Conservation (phyloP, 2,797 vertebrate genomes). For the Rhabdomys pumilio region DNA sequence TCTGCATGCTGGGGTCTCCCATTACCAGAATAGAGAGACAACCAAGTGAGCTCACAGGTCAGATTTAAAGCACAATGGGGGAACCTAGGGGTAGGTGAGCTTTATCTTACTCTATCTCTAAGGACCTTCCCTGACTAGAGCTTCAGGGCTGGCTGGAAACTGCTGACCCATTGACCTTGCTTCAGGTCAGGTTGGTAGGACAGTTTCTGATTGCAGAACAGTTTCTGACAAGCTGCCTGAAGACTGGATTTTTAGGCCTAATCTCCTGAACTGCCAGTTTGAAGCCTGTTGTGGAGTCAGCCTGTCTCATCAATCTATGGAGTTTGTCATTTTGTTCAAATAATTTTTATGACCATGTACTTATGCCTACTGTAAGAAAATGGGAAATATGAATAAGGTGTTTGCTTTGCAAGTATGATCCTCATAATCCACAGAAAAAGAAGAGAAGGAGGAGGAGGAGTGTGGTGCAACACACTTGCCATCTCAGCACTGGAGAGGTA, state of each 20-base stretch:
- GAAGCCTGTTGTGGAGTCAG: background rate
- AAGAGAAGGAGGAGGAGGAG: background rate
- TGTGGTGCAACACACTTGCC: background rate
- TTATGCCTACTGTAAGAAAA: background rate
- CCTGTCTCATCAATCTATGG: background rate
- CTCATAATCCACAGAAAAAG: background rate
- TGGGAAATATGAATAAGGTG: background rate
- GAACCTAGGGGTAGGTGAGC: background rate
- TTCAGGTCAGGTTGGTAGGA: background rate
- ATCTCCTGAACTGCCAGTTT: background rate
- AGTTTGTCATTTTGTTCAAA: background rate
- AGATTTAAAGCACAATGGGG: background rate
- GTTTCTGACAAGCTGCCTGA: background rate
- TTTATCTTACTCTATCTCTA: background rate
- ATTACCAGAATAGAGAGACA: background rate
- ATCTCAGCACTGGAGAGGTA: background rate
- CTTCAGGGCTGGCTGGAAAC: background rate
- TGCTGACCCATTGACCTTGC: background rate
- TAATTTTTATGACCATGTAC: background rate
- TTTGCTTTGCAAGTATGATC: background rate
- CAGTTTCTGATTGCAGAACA: background rate
- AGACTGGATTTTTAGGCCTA: background rate
- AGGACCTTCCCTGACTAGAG: background rate
- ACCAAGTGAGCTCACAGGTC: too few species aligned
- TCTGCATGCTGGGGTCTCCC: background rate